Percentiles rank a stretch among this genome's conserved stretches.
phyloP scores from a whole-genome alignment of 2,888 invertebrate genomes.

The Hirtodrosophila duncani region DNA sequence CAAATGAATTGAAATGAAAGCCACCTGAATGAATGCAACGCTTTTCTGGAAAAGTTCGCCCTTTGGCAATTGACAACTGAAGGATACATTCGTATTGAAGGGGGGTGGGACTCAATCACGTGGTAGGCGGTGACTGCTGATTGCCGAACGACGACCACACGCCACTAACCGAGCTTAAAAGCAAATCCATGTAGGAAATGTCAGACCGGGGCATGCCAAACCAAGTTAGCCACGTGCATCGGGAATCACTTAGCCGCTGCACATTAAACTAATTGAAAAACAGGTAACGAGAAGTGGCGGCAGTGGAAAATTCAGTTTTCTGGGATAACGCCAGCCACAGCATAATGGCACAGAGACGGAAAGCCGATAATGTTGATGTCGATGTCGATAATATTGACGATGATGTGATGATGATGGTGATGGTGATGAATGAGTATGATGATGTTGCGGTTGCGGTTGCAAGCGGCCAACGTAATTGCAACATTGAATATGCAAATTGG shows the following conservation, averaged over 20 bases:
- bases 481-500: slow-evolving; percentile 17
- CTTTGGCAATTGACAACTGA: too few relatives aligned
- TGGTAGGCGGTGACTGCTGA: background rate
- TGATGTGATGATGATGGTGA: background rate
- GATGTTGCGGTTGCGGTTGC: slow-evolving; percentile 26
- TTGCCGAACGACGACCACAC: slow-evolving; percentile 13
- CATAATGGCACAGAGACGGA: slow-evolving; percentile 2
- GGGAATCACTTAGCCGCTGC: slow-evolving; percentile 23
- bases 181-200: slow-evolving; percentile 49
- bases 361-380: slow-evolving; percentile 2
- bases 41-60: too few relatives aligned
- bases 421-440: background rate
- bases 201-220: slow-evolving; percentile 8
- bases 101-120: too few relatives aligned
- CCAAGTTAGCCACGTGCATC: slow-evolving; percentile 22
- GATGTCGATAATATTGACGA: slow-evolving; percentile 7
- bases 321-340: background rate
- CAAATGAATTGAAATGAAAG: too few relatives aligned
- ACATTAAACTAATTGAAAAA: slow-evolving; percentile 46
- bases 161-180: slow-evolving; percentile 38
- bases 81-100: too few relatives aligned
- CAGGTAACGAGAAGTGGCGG: slow-evolving; percentile 3
- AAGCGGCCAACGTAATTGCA: slow-evolving; percentile 34
- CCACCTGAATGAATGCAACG: too few relatives aligned
- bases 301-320: too few relatives aligned